Conservation (phyloP, 1,140 invertebrate species). For the Lepidurus couesii region DNA sequence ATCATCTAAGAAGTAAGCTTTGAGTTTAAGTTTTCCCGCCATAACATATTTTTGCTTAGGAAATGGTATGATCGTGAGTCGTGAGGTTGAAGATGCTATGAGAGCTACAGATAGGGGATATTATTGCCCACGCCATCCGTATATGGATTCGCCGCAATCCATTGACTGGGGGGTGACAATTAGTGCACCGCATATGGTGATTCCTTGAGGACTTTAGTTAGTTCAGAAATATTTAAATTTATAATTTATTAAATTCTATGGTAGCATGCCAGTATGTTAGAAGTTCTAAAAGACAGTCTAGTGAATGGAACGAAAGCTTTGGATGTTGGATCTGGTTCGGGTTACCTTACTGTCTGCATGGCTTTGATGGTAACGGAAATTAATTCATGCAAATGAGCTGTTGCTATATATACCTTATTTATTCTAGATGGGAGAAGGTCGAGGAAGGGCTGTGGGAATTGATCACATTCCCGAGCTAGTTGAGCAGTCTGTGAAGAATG, state of each 20-base stretch:
- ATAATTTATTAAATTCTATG: not conserved
- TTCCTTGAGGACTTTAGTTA: not conserved
- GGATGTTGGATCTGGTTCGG: constrained; percentile 60
- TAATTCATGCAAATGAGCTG: not conserved
- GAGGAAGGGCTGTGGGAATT: constrained; percentile 55
- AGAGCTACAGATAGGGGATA: constrained; percentile 22
- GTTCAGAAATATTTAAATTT: not conserved
- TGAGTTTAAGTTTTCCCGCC: not conserved
- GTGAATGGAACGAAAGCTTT: constrained; percentile 39
- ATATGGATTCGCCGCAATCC: constrained; percentile 24
- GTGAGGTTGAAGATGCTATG: constrained; percentile 24
- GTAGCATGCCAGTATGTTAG: constrained; percentile 25
- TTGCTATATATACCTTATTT: not conserved
- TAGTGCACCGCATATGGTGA: constrained; percentile 29
- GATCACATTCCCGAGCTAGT: constrained; percentile 59
- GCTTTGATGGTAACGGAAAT: constrained; percentile 51
- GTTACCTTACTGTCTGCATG: constrained; percentile 60
- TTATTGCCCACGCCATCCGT: constrained; percentile 17
- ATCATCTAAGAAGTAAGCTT: constrained; percentile 67
- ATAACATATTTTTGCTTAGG: not conserved
- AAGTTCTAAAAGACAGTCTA: constrained; percentile 5
- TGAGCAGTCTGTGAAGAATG: constrained; percentile 50
- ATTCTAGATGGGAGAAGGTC: constrained; percentile 47
- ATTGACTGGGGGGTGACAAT: constrained; percentile 28
- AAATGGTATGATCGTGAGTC: constrained; percentile 1